Evolutionary conservation across 2,113 vertebrate species (phyloP).

Genomic region (Leucopsar rothschildi): DNA sequence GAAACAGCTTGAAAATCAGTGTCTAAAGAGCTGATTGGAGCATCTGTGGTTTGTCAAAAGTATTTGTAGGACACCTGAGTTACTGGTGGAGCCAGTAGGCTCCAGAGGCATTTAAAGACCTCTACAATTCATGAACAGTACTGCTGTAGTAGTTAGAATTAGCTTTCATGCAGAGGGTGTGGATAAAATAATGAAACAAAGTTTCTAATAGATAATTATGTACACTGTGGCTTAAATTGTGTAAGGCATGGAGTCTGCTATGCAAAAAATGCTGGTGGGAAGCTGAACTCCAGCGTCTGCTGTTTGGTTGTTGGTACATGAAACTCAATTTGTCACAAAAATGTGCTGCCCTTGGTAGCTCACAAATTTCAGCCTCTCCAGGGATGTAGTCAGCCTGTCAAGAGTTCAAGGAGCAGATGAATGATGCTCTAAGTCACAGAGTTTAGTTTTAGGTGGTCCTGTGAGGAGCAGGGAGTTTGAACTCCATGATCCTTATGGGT

Average conservation of each 20-base stretch:
- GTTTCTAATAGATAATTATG: background rate
- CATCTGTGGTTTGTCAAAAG: background rate
- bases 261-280: background rate
- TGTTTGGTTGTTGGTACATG: background rate
- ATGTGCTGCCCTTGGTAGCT: background rate
- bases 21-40: background rate
- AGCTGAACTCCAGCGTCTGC: background rate
- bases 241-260: rapidly evolving
- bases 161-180: background rate
- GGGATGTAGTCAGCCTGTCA: background rate
- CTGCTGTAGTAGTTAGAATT: background rate
- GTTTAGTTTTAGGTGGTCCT: background rate
- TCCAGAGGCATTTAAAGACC: background rate
- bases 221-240: rapidly evolving
- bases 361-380: background rate
- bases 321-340: background rate
- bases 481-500: background rate
- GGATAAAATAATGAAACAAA: background rate
- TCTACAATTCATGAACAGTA: background rate
- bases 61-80: background rate
- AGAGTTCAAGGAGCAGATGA: background rate
- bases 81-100: background rate
- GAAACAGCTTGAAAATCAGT: background rate
- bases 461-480: background rate
- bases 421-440: background rate